These are phyloP conservation scores for Selene dorsalis DNA, from an alignment of 2,797 vertebrate genomes.

Conservation along the genomic window DNA sequence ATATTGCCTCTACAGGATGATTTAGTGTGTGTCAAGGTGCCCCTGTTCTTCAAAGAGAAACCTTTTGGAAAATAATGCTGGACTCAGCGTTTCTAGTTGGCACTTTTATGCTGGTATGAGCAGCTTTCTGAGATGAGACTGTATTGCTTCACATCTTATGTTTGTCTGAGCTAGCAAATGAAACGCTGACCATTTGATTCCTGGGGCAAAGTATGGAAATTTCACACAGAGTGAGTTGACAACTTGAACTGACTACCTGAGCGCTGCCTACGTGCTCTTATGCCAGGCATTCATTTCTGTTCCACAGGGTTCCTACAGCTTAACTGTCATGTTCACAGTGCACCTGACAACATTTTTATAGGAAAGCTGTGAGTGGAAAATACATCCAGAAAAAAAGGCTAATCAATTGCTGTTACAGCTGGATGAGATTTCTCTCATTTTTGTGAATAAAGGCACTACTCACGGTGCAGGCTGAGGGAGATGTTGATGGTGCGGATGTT, in stretches of 20 bases:
- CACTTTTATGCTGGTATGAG: conserved; percentile 61
- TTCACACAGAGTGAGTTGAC: conserved; percentile 31
- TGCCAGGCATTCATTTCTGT: conserved; percentile 12
- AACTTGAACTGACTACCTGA: conserved; percentile 23
- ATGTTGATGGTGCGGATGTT: conserved; percentile 94
- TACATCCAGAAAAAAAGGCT: conserved; percentile 1
- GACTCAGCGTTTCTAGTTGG: conserved; percentile 50
- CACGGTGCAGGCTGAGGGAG: conserved; percentile 96
- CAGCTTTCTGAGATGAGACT: conserved; percentile 34
- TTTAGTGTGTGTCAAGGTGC: conserved; percentile 59
- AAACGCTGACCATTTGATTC: conserved; percentile 55
- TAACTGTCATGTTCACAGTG: background rate
- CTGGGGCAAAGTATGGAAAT: conserved; percentile 29
- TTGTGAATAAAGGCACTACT: conserved; percentile 75
- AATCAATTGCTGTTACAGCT: background rate
- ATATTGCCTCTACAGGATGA: conserved; percentile 41
- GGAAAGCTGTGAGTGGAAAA: conserved; percentile 8
- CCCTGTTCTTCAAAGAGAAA: conserved; percentile 59
- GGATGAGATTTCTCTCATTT: background rate
- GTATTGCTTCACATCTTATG: conserved; percentile 36
- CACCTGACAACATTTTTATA: background rate
- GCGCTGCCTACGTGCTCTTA: background rate
- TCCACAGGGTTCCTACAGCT: background rate
- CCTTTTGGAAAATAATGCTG: conserved; percentile 50
- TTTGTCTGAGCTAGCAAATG: conserved; percentile 44